Evolutionary conservation across 2,113 vertebrate genomes (phyloP).

Genomic region (Neolamprologus sp.): DNA sequence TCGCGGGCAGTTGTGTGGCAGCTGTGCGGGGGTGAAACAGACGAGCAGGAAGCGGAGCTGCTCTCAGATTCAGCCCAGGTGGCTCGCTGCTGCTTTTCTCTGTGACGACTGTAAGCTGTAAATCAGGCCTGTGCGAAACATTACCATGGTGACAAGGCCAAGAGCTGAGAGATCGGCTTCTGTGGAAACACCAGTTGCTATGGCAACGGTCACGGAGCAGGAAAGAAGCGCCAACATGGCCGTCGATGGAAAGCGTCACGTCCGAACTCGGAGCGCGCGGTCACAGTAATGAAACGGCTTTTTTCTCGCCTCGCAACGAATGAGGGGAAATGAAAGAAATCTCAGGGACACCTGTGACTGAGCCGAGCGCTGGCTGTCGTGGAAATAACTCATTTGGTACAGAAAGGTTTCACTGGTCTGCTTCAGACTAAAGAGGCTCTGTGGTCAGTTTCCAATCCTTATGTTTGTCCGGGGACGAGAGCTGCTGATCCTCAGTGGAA

Average conservation of each 20-base stretch:
- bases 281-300: background rate
- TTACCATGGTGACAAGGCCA: slow-evolving; percentile 42
- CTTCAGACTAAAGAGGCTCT: background rate
- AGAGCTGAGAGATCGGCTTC: slow-evolving; percentile 35
- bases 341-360: background rate
- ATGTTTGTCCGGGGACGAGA: background rate
- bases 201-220: slow-evolving; percentile 9
- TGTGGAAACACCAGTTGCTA: slow-evolving; percentile 19
- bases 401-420: background rate
- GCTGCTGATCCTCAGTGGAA: background rate
- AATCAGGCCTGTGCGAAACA: background rate
- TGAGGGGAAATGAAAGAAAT: background rate
- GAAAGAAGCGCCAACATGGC: background rate
- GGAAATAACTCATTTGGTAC: background rate
- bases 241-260: background rate
- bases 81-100: background rate
- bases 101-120: background rate
- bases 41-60: background rate
- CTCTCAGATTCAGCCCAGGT: background rate
- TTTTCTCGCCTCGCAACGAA: background rate
- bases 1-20: background rate
- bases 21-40: background rate
- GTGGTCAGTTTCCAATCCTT: background rate
- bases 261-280: background rate
- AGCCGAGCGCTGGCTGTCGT: background rate